phyloP scores from a whole-genome alignment of 1,140 invertebrate genomes.

The Halyomorpha halys region DNA sequence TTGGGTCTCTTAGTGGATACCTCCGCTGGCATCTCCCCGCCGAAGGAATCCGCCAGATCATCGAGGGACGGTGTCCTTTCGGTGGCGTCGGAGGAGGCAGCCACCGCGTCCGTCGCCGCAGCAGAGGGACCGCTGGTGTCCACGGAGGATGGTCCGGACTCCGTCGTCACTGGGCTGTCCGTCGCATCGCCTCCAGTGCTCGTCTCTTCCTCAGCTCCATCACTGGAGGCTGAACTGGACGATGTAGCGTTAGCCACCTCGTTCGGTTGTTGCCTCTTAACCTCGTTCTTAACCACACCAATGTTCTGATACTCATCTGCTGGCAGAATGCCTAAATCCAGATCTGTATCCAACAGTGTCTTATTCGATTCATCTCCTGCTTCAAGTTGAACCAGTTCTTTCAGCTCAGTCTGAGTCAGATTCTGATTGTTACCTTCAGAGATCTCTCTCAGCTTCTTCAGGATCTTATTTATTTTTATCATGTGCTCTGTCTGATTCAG shows the following conservation, averaged over 20 bases:
- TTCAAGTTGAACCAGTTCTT: conserved; percentile 33
- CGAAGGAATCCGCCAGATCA: conserved; percentile 68
- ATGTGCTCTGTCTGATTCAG: conserved; percentile 35
- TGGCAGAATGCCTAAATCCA: neutral
- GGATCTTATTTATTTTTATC: conserved; percentile 38
- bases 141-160: neutral
- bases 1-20: conserved; percentile 46
- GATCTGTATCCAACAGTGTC: neutral
- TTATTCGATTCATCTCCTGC: neutral
- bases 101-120: neutral
- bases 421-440: conserved; percentile 35
- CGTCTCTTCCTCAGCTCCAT: neutral
- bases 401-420: conserved; percentile 34
- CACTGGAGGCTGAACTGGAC: neutral
- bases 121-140: neutral
- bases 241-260: neutral
- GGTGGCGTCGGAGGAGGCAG: neutral
- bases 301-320: neutral
- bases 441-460: conserved; percentile 39
- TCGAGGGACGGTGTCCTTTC: conserved; percentile 37
- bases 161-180: neutral
- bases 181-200: neutral
- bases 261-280: conserved; percentile 15
- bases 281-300: neutral
- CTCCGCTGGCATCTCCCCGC: conserved; percentile 45